Evolutionary conservation across 2,888 invertebrate species (phyloP), one percentile per base, ranked within the genome.

Genomic region (Trichogramma evanescens): DNA sequence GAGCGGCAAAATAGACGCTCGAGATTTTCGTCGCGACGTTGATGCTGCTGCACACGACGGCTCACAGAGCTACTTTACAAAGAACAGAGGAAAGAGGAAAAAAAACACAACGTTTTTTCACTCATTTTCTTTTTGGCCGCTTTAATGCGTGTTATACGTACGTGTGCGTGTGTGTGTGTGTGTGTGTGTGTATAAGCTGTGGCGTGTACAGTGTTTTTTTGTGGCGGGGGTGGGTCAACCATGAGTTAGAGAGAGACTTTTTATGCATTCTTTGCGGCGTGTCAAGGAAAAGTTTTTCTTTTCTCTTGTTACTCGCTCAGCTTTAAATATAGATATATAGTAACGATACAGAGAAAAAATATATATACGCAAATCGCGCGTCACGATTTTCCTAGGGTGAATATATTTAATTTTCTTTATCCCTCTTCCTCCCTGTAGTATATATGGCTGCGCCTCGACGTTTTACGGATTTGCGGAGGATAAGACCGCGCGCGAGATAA

Each of bases 241-340:
- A 26, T 26, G 42, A 39, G 13, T 13, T 13, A 2, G 13, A 13
- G 13, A 13, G 39, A 48, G 58, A 53, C 62, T 48, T 61, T 52
- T 56, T 50, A 44, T 60, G 59, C 59, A 59, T 60, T 63, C 54
- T 52, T 50, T 52, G 55, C 56, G 55, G 49, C 50, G 48, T n/a
- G 42, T n/a, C 49, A 40, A 10, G 8, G 13, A 50, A 50, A 26
- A 44, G 10, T 5, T 7, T 13, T n/a, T 52, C 38, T 43, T 43
- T 9, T 38, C 26, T 26, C 26, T 26, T 26, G 26, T 26, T 26
- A 26, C 26, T 26, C 26, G 26, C 26, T 26, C 26, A 26, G 26
- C 26, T 26, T 26, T 26, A 26, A 2, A 3, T 26, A 26, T 26
- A 26, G 26, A 26, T 26, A 26, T 26, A 26, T 26, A 13, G 1